Base-by-base conservation (phyloP, 2,888 invertebrate genomes). In the Sthenelais limicola region DNA sequence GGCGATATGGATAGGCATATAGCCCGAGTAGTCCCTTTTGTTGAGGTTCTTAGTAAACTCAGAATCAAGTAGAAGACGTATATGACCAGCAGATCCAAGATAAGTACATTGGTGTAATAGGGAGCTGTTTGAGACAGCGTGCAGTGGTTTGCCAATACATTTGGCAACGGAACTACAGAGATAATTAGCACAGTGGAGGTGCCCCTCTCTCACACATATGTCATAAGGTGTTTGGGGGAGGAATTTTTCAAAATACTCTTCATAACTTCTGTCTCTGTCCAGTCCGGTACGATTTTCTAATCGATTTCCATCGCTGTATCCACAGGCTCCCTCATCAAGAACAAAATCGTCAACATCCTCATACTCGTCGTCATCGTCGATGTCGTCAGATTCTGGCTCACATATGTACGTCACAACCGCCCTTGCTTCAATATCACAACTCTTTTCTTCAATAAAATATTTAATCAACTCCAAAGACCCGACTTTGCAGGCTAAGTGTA, bases 401-500 rank as follows among this genome's bases (percentile, higher is more conserved):
- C 26, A 62, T 4, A 35, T 43, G 15, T 62, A 67, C 1, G 67
- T 67, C 5, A 67, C 67, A 2, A 48, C 67, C 2, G 48, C 49
- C 30, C 43, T 48, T 21, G 47, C 28, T 1, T 47, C 48, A 26
- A 67, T 28, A 26, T 67, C 67, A n/a, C 47, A 47, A 9, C 30
- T 47, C 28, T 28, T 12, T 48, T 48, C 67, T 30, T 67, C 67
- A 12, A 67, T 48, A 67, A 67, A 67, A 21, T 67, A 66, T 54
- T 30, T 21, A 7, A 67, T n/a, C 9, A 67, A 28, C 28, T 67
- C 67, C 3, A 67, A 30, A 32, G 33, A 54, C 5, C 71, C 71
- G n/a, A 71, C 71, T 24, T 62, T 71, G 62, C 71, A 71, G 15
- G 71, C 71, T 24, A 71, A n/a, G 49, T 71, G 71, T 12, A 71